Percentiles rank a stretch among this genome's conserved stretches.
Conservation (phyloP, 2,113 vertebrate species). For the Tichodroma muraria region DNA sequence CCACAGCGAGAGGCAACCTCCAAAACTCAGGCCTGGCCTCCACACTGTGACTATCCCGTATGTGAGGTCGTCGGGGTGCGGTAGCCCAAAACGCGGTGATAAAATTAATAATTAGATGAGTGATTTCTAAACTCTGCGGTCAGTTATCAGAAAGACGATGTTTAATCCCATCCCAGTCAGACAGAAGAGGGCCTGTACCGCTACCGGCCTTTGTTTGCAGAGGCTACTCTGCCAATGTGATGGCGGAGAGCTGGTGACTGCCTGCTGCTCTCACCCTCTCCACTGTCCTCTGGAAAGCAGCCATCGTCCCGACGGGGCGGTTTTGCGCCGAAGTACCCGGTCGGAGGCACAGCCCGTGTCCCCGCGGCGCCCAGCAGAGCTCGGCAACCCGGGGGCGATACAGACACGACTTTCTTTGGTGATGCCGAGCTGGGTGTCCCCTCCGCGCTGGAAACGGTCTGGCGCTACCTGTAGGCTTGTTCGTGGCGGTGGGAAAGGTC, state of each 20-base stretch:
- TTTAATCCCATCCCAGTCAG: neutral
- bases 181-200: neutral
- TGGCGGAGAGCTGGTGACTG: neutral
- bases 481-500: neutral
- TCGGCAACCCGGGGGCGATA: neutral
- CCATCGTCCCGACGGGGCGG: neutral
- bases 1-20: accelerated
- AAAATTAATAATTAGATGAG: neutral
- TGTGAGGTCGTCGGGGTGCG: accelerated
- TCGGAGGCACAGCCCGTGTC: neutral
- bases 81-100: neutral
- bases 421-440: neutral
- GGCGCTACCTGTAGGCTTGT: neutral
- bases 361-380: neutral
- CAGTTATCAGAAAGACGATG: neutral
- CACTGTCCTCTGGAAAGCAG: neutral
- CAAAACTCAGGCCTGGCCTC: neutral
- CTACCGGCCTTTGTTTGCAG: neutral
- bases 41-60: neutral
- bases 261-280: neutral
- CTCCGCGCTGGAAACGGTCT: neutral
- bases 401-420: neutral
- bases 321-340: neutral
- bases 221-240: neutral
- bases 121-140: neutral